phyloP scores from a whole-genome alignment of 1,140 invertebrate species.

The Pogonomyrmex californicus region DNA sequence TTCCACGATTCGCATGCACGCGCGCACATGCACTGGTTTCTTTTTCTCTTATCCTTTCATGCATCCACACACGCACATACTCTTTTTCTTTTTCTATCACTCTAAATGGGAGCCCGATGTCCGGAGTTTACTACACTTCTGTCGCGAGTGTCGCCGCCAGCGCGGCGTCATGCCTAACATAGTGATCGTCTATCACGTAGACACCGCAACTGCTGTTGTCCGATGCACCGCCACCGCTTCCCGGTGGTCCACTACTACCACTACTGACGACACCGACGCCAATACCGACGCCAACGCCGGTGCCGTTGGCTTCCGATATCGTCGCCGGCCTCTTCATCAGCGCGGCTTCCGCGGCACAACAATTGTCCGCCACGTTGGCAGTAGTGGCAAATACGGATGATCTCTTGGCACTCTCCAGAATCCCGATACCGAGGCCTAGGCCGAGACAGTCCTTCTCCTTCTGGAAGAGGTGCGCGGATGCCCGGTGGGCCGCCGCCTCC shows the following conservation, averaged over 20 bases:
- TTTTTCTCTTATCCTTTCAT: conserved; percentile 50
- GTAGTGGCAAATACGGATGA: conserved; percentile 82
- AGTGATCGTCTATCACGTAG: conserved; percentile 90
- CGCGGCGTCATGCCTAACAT: conserved; percentile 86
- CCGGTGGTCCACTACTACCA: conserved; percentile 73
- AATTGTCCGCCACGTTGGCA: conserved; percentile 69
- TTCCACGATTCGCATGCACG: conserved; percentile 12
- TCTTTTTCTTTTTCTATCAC: conserved; percentile 22
- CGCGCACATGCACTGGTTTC: conserved; percentile 36
- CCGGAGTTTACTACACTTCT: conserved; percentile 87
- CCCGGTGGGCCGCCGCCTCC: conserved; percentile 88
- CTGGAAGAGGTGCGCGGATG: conserved; percentile 85
- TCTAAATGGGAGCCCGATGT: conserved; percentile 25
- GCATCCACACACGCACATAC: neutral
- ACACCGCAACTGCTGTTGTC: conserved; percentile 85
- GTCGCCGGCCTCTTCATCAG: conserved; percentile 84
- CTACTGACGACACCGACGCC: conserved; percentile 21
- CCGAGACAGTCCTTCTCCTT: conserved; percentile 85
- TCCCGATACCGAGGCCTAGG: conserved; percentile 80
- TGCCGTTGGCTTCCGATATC: conserved; percentile 76
- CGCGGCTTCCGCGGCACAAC: conserved; percentile 78
- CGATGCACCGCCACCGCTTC: conserved; percentile 71
- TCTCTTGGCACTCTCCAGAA: conserved; percentile 83
- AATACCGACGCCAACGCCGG: no score
- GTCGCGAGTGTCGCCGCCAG: conserved; percentile 88